Conservation (phyloP, 2,888 invertebrate species). For the Sylvicola cinctus region DNA sequence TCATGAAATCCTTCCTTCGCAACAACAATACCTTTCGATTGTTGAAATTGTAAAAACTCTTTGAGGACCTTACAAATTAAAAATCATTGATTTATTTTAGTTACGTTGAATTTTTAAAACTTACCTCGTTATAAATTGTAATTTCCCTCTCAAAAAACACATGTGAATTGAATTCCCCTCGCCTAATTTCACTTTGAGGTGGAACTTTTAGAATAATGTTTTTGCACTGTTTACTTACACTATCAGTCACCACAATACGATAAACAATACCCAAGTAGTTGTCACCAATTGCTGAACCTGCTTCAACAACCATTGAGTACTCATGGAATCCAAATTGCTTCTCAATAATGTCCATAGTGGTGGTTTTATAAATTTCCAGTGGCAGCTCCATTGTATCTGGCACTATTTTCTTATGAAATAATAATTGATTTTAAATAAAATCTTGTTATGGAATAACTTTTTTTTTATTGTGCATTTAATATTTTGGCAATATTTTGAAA, state of each 20-base stretch:
- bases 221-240: neutral
- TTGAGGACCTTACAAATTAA: slow-evolving; percentile 19
- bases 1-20: slow-evolving; percentile 13
- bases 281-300: neutral
- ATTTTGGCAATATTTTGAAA: too few relatives aligned
- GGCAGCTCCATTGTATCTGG: too few relatives aligned
- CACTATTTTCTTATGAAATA: too few relatives aligned
- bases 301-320: too few relatives aligned
- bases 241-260: neutral
- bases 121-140: neutral
- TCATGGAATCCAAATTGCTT: too few relatives aligned
- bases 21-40: slow-evolving; percentile 10
- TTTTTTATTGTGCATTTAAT: too few relatives aligned
- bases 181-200: neutral
- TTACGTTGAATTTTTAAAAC: too few relatives aligned
- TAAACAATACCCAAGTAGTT: neutral
- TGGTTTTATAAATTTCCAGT: too few relatives aligned
- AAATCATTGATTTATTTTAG: too few relatives aligned
- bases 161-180: neutral
- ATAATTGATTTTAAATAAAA: too few relatives aligned
- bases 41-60: slow-evolving; percentile 13
- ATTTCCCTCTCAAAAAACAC: neutral
- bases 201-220: slow-evolving; percentile 1
- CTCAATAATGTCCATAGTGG: too few relatives aligned
- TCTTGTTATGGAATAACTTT: too few relatives aligned